Conservation (phyloP, 2,113 vertebrate genomes). For the Cichladusa arquata region DNA sequence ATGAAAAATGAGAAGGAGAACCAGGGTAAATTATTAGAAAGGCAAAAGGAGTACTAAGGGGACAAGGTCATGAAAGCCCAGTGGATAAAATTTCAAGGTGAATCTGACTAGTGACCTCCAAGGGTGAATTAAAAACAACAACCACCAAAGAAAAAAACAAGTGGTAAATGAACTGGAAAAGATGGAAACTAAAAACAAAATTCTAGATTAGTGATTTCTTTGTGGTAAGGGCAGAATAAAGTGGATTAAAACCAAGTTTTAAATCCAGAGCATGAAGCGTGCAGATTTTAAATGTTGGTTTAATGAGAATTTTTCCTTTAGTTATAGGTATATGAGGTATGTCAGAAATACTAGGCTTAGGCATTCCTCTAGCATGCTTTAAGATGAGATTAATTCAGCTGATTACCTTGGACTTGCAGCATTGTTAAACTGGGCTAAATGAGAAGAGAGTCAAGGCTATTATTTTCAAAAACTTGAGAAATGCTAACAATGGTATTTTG, state of each 20-base stretch:
- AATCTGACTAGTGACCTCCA: neutral
- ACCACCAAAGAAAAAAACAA: neutral
- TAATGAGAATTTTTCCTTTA: neutral
- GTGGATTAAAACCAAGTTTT: neutral
- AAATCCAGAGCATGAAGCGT: neutral
- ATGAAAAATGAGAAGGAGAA: neutral
- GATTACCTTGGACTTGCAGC: neutral
- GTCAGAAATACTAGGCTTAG: neutral
- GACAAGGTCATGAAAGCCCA: conserved; percentile 8
- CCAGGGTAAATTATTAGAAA: neutral
- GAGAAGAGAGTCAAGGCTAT: neutral
- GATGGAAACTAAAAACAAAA: neutral
- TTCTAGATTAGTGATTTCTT: neutral
- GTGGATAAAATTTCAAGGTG: conserved; percentile 11
- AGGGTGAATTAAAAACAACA: neutral
- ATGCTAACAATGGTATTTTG: neutral
- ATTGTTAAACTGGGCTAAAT: neutral
- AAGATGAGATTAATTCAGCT: neutral
- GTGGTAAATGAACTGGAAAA: neutral
- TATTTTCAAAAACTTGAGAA: conserved; percentile 18
- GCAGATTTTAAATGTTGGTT: neutral
- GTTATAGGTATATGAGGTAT: neutral
- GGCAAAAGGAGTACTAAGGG: neutral
- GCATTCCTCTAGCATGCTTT: neutral
- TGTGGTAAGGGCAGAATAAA: neutral